phyloP scores from a whole-genome alignment of 2,797 vertebrate species.

The Leptoclinus maculatus region DNA sequence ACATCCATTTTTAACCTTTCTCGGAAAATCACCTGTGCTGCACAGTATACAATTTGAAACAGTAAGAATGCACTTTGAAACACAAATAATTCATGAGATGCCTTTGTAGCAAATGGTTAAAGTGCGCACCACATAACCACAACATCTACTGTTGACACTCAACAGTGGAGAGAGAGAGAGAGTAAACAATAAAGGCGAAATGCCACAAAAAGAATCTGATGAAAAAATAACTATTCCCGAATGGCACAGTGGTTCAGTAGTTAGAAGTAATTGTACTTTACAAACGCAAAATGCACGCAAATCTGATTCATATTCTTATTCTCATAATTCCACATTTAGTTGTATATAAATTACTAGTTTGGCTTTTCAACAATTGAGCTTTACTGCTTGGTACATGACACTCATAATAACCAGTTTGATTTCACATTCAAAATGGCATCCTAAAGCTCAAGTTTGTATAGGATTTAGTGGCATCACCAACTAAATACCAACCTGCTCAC shows the following conservation, averaged over 20 bases:
- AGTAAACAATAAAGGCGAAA: background rate
- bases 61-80: background rate
- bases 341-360: background rate
- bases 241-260: background rate
- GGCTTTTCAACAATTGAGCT: background rate
- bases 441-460: too few relatives aligned
- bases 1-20: slow-evolving; percentile 25
- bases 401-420: background rate
- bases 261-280: background rate
- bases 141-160: background rate
- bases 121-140: background rate
- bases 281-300: background rate
- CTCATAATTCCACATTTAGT: background rate
- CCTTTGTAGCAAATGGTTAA: background rate
- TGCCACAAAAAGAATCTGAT: background rate
- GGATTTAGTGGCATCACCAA: background rate
- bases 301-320: slow-evolving; percentile 1
- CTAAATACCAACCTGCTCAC: background rate
- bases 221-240: background rate
- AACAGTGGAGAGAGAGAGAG: background rate
- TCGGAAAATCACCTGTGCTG: background rate
- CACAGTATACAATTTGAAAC: background rate
- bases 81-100: background rate
- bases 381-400: background rate
- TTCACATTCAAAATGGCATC: too few relatives aligned